phyloP scores from a whole-genome alignment of 2,888 invertebrate species.

The Osmoderma eremita region DNA sequence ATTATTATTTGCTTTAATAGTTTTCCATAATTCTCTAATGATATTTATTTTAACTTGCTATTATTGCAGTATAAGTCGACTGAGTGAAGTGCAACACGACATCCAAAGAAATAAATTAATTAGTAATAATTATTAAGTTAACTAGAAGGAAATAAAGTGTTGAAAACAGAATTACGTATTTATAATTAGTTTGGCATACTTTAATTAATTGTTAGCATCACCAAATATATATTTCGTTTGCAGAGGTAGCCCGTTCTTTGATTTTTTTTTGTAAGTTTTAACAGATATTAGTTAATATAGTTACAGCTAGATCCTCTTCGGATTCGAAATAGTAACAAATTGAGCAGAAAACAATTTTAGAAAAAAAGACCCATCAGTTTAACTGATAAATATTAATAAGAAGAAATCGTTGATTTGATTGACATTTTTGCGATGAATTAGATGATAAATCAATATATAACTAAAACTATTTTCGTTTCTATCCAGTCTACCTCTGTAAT shows the following conservation, averaged over 20 bases:
- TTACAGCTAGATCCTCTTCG: no score
- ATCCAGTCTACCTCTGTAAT: constrained; percentile 18
- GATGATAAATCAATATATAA: no score
- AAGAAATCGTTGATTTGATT: no score
- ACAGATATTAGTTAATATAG: no score
- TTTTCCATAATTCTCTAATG: background rate
- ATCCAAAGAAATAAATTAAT: constrained; percentile 40
- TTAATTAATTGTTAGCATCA: constrained; percentile 31
- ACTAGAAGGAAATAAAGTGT: constrained; percentile 19
- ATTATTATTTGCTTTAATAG: no score
- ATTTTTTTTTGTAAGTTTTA: no score
- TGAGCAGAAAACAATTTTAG: no score
- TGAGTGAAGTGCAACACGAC: constrained; percentile 12
- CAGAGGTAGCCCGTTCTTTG: constrained; percentile 12
- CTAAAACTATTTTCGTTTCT: background rate
- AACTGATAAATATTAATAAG: no score
- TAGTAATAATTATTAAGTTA: constrained; percentile 32
- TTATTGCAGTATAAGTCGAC: constrained; percentile 6
- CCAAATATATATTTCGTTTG: constrained; percentile 7
- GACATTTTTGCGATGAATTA: no score
- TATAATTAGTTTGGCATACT: constrained; percentile 41
- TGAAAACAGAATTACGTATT: constrained; percentile 16
- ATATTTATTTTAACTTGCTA: constrained; percentile 14
- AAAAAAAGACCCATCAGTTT: no score
- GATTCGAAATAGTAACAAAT: no score